Base-by-base conservation (phyloP, 2,888 invertebrate genomes). In the Agrochola macilenta region DNA sequence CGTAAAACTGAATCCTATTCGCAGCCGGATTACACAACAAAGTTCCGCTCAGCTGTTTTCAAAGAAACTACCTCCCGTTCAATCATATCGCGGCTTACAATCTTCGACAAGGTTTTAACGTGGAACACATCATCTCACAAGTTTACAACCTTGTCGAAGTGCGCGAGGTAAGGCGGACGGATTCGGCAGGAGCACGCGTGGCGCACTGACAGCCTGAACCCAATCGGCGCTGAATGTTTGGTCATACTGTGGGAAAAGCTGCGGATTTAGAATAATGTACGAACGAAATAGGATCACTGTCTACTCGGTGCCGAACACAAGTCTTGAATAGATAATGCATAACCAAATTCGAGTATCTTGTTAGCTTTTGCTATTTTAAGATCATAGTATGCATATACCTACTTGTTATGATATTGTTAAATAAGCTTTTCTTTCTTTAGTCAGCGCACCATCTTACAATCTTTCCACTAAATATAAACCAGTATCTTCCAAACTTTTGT, bases 1-100 rank as follows among this genome's bases (percentile, higher is more conserved):
- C 80, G 54, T 80, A 64, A 71, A 80, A 70, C 70, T 69, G 30
- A 68, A 68, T 73, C 30, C 58, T 75, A 80, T 71, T 80, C 76
- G 68, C 81, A 49, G 11, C 49, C 30, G 49, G 68, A 84, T 71
- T 58, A 73, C 81, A 60, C 49, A 52, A 66, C 71, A n/a, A 84
- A 81, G 26, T 69, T 69, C 52, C 26, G 58, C 46, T 76, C 49
- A 64, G 76, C 57, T 72, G 26, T 63, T 72, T 35, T 84, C 61
- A 58, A 84, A 81, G 65, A 69, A 82, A 69, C 82, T 81, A 81
- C 77, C 60, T 69, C 26, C n/a, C 43, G 23, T 35, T 83, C 84
- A 72, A 84, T 83, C 77, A 85, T 81, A 85, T 83, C 83, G n/a
- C 39, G 61, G 26, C 43, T 46, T 54, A 35, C 69, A 70, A 85